Base-by-base conservation (phyloP, 2,113 vertebrate genomes). In the Ictalurus furcatus region DNA sequence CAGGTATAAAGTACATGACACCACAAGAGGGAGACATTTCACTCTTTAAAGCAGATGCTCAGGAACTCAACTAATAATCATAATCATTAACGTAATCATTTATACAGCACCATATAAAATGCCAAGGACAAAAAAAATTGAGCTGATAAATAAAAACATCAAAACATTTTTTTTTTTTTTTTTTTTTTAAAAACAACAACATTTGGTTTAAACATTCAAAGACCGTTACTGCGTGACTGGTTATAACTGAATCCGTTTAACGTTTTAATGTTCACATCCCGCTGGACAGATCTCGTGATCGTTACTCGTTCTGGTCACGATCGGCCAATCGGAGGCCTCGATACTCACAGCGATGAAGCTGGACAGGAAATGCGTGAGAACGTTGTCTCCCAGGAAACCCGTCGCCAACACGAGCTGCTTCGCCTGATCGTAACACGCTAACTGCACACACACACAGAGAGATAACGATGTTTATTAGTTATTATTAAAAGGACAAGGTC, bases 401-500 rank as follows among this genome's bases (percentile, higher is more conserved):
- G 97, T 97, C 34, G 95, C 89, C 4, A 99, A 95, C 52, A 99
- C 97, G 78, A 99, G 94, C 95, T 99, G 98, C 94, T 99, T 99
- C 80, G 97, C 97, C 92, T 99, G 98, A 93, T 99, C 98, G 0
- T 99, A 99, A 87, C 98, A 99, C 73, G 98, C 97, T 79, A 99
- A 91, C 98, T 99, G 23, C 0, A 88, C 34, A 21, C 2, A 28
- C 30, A 52, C 37, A 58, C 52, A 69, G 0, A 44, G 1, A 80
- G 0, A 80, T 7, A 76, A 67, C 13, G 12, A 37, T 17, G 30
- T 16, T 19, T 37, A 37, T 73, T 37, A 34, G 6, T 37, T 11
- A 67, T 67, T 12, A 67, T 67, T n/a, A 30, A 12, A 67, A 4
- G 28, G 25, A 67, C 63, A 11, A 11, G n/a, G 11, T 67, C 12